Percentiles rank a stretch among this genome's conserved stretches.
These are phyloP conservation scores for Neoseiulus cucumeris DNA, from an alignment of 1,140 invertebrate genomes.

Conservation along the genomic window DNA sequence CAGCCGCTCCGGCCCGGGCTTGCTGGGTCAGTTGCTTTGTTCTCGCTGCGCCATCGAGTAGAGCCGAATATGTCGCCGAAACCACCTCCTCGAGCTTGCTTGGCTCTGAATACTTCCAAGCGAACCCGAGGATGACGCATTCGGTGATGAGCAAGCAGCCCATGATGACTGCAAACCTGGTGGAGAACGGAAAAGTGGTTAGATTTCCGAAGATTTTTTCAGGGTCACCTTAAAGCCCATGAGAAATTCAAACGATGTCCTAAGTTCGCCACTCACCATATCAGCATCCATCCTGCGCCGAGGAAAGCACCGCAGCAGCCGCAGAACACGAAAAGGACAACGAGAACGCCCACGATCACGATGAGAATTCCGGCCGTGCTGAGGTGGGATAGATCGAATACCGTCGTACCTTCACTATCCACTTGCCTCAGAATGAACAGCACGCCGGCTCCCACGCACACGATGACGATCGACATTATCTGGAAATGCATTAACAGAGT, in stretches of 20 bases:
- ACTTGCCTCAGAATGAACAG: not conserved
- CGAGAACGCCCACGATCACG: not conserved
- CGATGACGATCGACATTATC: conserved; percentile 5
- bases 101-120: not conserved
- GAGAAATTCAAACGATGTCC: too few species aligned
- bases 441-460: not conserved
- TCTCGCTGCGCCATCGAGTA: not conserved
- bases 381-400: not conserved
- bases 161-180: not conserved
- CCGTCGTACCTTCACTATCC: not conserved
- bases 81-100: not conserved
- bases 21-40: not conserved
- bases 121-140: not conserved
- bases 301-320: conserved; percentile 2
- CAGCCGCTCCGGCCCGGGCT: not conserved
- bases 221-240: too few species aligned
- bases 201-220: too few species aligned
- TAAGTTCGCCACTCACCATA: not conserved
- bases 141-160: not conserved
- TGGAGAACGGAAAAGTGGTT: not conserved
- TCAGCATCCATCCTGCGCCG: not conserved
- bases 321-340: not conserved
- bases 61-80: not conserved
- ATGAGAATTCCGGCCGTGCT: not conserved
- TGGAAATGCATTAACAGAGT: not conserved